Conservation (phyloP, 2,797 vertebrate species). For the Sebastolobus altivelis region DNA sequence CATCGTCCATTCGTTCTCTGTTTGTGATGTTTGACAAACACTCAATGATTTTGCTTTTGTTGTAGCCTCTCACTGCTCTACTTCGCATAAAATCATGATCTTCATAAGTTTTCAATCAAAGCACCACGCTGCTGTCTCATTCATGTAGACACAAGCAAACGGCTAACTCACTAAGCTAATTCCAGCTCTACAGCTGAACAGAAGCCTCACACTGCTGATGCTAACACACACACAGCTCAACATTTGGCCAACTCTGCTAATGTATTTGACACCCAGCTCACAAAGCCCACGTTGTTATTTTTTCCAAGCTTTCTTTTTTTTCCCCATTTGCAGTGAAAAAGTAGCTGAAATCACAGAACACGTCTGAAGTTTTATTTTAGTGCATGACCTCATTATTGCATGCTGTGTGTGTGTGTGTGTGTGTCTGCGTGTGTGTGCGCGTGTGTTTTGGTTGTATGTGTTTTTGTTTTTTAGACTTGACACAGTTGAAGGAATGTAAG, state of each 20-base stretch:
- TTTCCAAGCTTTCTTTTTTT: slow-evolving; percentile 39
- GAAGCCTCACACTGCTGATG: slow-evolving; percentile 49
- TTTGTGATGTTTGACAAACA: slow-evolving; percentile 2
- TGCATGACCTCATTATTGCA: slow-evolving; percentile 88
- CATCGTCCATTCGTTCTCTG: neutral
- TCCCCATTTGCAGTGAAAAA: slow-evolving; percentile 26
- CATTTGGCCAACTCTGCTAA: slow-evolving; percentile 43
- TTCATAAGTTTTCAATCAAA: slow-evolving; percentile 8
- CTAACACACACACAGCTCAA: slow-evolving; percentile 67
- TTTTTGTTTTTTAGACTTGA: slow-evolving; percentile 92
- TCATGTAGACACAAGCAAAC: slow-evolving; percentile 14
- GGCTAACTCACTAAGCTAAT: slow-evolving; percentile 45
- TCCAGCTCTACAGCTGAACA: slow-evolving; percentile 19
- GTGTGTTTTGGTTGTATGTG: slow-evolving; percentile 68
- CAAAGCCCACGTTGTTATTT: slow-evolving; percentile 14
- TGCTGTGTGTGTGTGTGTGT: slow-evolving; percentile 88
- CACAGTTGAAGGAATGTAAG: slow-evolving; percentile 97
- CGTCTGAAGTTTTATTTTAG: slow-evolving; percentile 66
- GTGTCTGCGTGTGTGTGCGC: slow-evolving; percentile 74
- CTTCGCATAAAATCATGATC: slow-evolving; percentile 44
- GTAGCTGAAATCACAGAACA: slow-evolving; percentile 41
- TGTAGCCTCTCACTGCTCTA: slow-evolving; percentile 9
- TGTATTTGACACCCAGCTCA: slow-evolving; percentile 39
- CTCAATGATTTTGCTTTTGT: slow-evolving; percentile 9
- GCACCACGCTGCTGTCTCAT: slow-evolving; percentile 29